These are phyloP conservation scores for Lamprotornis superbus DNA, from an alignment of 2,113 vertebrate genomes.

Conservation along the genomic window DNA sequence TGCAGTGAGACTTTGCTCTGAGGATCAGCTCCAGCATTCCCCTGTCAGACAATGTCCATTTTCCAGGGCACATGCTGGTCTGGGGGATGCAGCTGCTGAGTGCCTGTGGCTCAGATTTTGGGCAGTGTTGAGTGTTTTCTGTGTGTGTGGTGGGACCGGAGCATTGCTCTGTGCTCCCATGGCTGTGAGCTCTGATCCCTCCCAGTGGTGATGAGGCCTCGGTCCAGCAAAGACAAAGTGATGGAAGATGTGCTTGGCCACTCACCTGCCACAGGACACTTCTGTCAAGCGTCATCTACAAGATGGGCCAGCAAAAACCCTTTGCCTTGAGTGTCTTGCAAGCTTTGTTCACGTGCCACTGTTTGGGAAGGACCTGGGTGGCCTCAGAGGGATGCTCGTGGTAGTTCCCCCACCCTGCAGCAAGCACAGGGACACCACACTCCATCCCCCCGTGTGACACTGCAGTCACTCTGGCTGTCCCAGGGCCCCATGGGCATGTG, in stretches of 20 bases:
- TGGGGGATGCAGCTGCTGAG: not conserved
- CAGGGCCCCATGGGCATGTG: accelerated
- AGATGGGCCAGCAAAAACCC: not conserved
- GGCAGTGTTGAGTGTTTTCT: not conserved
- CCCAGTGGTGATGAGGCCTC: not conserved
- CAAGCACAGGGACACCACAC: not conserved
- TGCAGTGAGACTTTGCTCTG: not conserved
- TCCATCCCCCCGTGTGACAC: not conserved
- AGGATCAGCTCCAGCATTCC: not conserved
- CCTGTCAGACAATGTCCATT: accelerated
- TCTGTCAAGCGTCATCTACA: not conserved
- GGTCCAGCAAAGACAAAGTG: not conserved
- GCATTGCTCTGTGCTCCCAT: not conserved
- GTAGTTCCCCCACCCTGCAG: not conserved
- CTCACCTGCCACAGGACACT: not conserved
- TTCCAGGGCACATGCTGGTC: not conserved
- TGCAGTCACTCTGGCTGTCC: not conserved
- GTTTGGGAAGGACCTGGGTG: not conserved
- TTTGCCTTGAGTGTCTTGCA: not conserved
- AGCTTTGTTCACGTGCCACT: not conserved
- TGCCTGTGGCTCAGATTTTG: not conserved
- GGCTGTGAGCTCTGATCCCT: not conserved
- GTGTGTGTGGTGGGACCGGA: not conserved
- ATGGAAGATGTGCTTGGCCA: not conserved
- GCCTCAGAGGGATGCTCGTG: not conserved